A percentile compares a stretch with the other conserved stretches of the same genome.
These are phyloP conservation scores for Chloropsis cyanopogon DNA, from an alignment of 2,113 vertebrate species.

Conservation along the genomic window DNA sequence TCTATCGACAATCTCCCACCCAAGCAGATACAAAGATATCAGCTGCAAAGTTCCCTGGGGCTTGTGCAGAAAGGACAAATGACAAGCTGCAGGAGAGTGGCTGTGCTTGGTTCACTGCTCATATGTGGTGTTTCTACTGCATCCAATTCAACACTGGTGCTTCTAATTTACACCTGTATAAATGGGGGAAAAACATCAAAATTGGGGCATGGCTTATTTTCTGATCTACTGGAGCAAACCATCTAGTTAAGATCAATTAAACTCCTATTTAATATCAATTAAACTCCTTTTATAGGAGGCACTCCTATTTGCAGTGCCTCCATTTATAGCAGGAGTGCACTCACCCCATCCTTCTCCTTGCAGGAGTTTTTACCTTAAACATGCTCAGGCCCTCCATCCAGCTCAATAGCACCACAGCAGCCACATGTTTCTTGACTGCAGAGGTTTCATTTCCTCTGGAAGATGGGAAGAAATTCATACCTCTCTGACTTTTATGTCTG, in stretches of 20 bases:
- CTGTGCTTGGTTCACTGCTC: neutral
- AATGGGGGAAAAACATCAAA: neutral
- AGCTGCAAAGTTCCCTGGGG: neutral
- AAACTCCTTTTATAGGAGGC: neutral
- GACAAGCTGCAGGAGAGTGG: neutral
- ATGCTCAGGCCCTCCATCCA: neutral
- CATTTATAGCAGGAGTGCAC: neutral
- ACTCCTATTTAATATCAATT: neutral
- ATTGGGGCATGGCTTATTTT: neutral
- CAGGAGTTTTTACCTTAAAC: neutral
- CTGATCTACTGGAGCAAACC: neutral
- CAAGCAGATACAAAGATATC: neutral
- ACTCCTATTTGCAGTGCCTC: neutral
- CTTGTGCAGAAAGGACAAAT: neutral
- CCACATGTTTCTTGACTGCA: neutral
- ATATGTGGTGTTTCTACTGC: neutral
- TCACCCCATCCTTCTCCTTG: neutral
- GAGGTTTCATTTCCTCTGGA: neutral
- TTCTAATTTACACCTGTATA: neutral
- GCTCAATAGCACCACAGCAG: neutral
- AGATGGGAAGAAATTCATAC: neutral
- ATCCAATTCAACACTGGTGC: neutral
- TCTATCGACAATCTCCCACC: neutral
- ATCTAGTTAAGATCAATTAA: neutral
- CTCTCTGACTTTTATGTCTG: neutral